Percentiles rank a stretch among this genome's conserved stretches.
phyloP scores from a whole-genome alignment of 2,113 vertebrate species.

The Ciconia boyciana region DNA sequence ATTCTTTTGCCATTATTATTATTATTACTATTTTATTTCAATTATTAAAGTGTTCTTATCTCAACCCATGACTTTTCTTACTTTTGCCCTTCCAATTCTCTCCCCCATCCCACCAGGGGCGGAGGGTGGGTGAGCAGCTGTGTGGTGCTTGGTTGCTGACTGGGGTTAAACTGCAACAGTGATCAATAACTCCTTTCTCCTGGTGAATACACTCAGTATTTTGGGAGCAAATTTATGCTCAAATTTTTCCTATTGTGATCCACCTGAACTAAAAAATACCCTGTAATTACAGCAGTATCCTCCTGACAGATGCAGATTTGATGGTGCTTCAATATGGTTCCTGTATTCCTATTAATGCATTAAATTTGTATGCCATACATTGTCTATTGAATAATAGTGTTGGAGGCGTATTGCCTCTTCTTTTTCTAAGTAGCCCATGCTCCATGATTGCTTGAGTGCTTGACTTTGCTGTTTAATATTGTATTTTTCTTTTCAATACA shows the following conservation, averaged over 20 bases:
- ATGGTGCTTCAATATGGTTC: neutral
- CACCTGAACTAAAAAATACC: neutral
- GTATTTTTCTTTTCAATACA: neutral
- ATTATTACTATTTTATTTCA: no score
- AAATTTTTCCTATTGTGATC: neutral
- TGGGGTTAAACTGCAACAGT: no score
- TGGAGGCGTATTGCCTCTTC: neutral
- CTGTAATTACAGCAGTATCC: neutral
- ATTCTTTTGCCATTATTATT: no score
- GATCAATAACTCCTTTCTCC: neutral
- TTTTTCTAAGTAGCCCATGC: neutral
- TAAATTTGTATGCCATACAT: neutral
- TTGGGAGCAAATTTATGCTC: neutral
- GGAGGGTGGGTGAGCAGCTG: no score
- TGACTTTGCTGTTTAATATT: neutral
- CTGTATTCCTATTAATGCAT: neutral
- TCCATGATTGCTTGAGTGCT: neutral
- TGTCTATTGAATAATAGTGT: neutral
- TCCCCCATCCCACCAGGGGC: no score
- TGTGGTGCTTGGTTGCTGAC: no score
- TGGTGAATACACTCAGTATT: neutral
- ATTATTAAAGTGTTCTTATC: no score
- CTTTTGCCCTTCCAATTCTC: no score
- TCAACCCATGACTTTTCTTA: no score
- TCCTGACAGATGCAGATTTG: neutral